Evolutionary conservation across 2,888 invertebrate genomes (phyloP).

Genomic region (Acholoe squamosa): DNA sequence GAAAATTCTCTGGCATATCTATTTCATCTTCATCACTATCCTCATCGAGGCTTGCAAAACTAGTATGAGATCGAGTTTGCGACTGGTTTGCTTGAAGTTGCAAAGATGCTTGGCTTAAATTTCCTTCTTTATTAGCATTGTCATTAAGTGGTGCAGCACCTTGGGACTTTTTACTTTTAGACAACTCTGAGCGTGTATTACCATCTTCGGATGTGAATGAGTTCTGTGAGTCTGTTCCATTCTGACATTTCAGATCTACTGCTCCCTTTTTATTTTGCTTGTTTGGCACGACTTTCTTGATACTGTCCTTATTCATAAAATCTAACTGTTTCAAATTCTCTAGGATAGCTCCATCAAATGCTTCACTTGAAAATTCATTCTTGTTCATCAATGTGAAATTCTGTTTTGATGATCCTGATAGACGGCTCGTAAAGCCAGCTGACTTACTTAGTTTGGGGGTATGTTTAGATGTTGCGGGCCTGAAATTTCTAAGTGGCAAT

Average conservation of each 20-base stretch:
- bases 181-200: background rate
- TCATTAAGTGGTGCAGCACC: background rate
- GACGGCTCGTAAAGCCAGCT: background rate
- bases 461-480: background rate
- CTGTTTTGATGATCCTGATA: background rate
- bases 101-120: slow-evolving; percentile 26
- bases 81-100: background rate
- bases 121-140: background rate
- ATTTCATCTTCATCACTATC: slow-evolving; percentile 48
- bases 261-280: background rate
- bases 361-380: background rate
- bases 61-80: slow-evolving; percentile 28
- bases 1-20: background rate
- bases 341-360: slow-evolving; percentile 6
- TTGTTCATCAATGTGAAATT: background rate
- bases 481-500: background rate
- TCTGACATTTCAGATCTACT: background rate
- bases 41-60: slow-evolving; percentile 43
- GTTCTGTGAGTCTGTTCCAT: background rate
- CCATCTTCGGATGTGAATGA: background rate
- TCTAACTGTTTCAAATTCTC: slow-evolving; percentile 29
- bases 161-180: background rate
- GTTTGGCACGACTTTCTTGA: background rate
- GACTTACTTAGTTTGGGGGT: background rate
- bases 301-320: background rate